A percentile compares a stretch with the other conserved stretches of the same genome.
phyloP scores from a whole-genome alignment of 2,113 vertebrate species.

The Myocastor coypus region DNA sequence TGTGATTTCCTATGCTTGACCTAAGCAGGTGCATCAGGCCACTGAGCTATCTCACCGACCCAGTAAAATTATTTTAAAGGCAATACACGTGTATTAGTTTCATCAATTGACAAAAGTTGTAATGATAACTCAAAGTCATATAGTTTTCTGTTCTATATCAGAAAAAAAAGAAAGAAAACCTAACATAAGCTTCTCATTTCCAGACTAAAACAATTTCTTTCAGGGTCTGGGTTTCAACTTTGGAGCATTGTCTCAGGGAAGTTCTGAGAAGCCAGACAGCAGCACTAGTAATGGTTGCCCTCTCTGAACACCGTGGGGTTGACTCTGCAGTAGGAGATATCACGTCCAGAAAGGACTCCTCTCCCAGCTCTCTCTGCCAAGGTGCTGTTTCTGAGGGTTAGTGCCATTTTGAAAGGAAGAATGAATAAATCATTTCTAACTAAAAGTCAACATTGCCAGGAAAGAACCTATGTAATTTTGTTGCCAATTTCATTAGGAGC shows the following conservation, averaged over 20 bases:
- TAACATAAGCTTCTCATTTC: not conserved
- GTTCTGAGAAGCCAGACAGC: not conserved
- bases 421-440: conserved; percentile 31
- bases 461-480: conserved; percentile 16
- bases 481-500: conserved; percentile 58
- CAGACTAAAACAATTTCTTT: conserved; percentile 35
- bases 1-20: too few relatives aligned
- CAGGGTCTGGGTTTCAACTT: not conserved
- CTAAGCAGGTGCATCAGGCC: too few relatives aligned
- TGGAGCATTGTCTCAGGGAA: not conserved
- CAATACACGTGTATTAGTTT: conserved; percentile 32
- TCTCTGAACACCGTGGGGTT: not conserved
- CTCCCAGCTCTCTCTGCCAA: not conserved
- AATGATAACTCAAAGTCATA: conserved; percentile 49
- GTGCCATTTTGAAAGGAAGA: conserved; percentile 15
- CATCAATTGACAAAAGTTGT: conserved; percentile 27
- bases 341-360: not conserved
- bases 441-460: conserved; percentile 33
- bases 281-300: not conserved
- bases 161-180: not conserved
- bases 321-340: fast-evolving
- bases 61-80: not conserved
- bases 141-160: not conserved
- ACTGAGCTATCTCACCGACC: too few relatives aligned
- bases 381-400: not conserved